These are phyloP conservation scores for Noturus placidus DNA, from an alignment of 2,113 vertebrate species.

Conservation along the genomic window DNA sequence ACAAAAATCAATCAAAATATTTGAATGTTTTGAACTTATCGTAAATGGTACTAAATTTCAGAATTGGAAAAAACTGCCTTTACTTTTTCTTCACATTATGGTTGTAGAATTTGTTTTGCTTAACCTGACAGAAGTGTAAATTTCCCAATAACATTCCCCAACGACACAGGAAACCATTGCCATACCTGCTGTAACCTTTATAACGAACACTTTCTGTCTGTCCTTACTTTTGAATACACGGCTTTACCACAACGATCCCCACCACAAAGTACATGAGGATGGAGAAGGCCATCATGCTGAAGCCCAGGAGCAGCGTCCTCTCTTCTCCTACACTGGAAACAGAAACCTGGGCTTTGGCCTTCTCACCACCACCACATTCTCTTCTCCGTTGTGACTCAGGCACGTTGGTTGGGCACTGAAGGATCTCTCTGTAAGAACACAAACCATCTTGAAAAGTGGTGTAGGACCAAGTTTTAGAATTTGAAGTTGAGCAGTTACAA, in stretches of 20 bases:
- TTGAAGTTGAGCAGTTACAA: neutral
- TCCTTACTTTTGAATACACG: constrained; percentile 75
- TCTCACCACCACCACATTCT: constrained; percentile 51
- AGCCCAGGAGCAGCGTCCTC: constrained; percentile 76
- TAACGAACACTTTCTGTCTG: neutral
- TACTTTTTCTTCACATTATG: too few species aligned
- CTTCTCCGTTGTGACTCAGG: constrained; percentile 55
- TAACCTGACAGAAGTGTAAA: neutral
- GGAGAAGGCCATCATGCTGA: constrained; percentile 79
- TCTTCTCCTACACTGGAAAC: constrained; percentile 79
- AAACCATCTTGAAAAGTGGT: constrained; percentile 1
- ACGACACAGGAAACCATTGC: neutral
- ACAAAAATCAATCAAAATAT: too few species aligned
- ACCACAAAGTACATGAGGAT: constrained; percentile 82
- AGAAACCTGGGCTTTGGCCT: constrained; percentile 53
- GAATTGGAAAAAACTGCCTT: too few species aligned
- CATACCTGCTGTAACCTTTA: neutral
- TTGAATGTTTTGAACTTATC: too few species aligned
- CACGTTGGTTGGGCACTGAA: constrained; percentile 34
- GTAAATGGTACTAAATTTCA: too few species aligned
- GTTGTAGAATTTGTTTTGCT: neutral
- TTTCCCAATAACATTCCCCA: neutral
- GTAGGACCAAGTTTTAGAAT: too few species aligned
- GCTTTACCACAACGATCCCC: constrained; percentile 74
- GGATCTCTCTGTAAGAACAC: constrained; percentile 63